Evolutionary conservation across 2,797 vertebrate genomes (phyloP).

Genomic region (Lepilemur ruficaudatus): DNA sequence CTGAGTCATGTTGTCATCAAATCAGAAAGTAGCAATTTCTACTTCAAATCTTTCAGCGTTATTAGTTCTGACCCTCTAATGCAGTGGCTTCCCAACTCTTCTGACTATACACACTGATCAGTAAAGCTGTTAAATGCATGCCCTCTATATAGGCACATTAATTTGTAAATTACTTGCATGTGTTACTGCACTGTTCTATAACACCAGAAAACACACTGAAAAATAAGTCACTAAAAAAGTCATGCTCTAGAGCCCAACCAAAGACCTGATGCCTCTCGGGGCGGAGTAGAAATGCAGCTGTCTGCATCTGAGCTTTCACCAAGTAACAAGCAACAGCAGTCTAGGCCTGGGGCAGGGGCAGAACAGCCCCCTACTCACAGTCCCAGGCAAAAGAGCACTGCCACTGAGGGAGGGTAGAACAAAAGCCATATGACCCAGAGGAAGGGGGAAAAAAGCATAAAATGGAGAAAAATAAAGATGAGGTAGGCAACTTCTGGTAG

Average conservation of each 20-base stretch:
- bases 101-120: not conserved
- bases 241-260: not conserved
- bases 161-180: constrained; percentile 1
- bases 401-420: not conserved
- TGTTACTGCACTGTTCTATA: not conserved
- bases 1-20: not conserved
- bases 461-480: not conserved
- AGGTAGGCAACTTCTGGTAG: not conserved
- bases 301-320: not conserved
- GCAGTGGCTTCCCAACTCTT: not conserved
- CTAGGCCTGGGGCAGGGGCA: not conserved
- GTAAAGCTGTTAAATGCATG: not conserved
- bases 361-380: not conserved
- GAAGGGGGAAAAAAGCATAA: not conserved
- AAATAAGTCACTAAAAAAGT: not conserved
- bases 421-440: not conserved
- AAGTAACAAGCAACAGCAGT: not conserved
- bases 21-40: not conserved
- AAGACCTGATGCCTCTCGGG: not conserved
- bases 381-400: not conserved
- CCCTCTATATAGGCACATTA: not conserved
- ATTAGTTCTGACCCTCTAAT: not conserved
- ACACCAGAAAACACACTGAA: constrained; percentile 6
- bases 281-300: not conserved
- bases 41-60: not conserved